phyloP scores from a whole-genome alignment of 2,113 vertebrate genomes.

The Pachypanchax playfairii region DNA sequence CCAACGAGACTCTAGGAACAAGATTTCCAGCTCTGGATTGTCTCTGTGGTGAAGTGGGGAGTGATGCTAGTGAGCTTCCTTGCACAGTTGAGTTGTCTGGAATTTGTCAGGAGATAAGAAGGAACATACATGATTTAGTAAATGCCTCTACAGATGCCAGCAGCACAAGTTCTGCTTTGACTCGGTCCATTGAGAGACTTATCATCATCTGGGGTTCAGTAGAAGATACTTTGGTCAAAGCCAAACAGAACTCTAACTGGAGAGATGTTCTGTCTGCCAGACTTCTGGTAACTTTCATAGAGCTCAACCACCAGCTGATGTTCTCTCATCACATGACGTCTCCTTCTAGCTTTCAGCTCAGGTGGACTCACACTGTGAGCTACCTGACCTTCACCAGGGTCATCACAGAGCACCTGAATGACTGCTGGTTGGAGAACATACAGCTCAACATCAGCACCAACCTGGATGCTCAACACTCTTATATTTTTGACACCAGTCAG shows the following conservation, averaged over 20 bases:
- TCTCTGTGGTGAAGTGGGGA: constrained; percentile 63
- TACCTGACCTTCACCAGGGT: constrained; percentile 72
- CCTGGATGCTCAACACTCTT: background rate
- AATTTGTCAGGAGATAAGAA: constrained; percentile 62
- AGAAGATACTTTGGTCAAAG: constrained; percentile 60
- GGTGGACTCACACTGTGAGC: constrained; percentile 51
- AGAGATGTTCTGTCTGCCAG: constrained; percentile 78
- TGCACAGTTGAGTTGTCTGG: constrained; percentile 66
- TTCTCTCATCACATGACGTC: constrained; percentile 15
- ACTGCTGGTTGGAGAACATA: constrained; percentile 79
- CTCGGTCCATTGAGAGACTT: constrained; percentile 67
- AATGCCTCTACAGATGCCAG: constrained; percentile 48
- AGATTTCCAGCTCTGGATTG: constrained; percentile 30
- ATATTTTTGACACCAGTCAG: constrained; percentile 30
- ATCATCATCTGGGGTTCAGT: constrained; percentile 67
- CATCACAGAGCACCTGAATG: constrained; percentile 71
- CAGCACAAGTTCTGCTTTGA: constrained; percentile 39
- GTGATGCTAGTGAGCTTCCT: constrained; percentile 25
- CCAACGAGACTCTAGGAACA: constrained; percentile 6
- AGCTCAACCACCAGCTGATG: constrained; percentile 65
- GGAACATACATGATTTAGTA: constrained; percentile 35
- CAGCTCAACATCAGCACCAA: constrained; percentile 63
- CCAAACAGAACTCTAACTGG: constrained; percentile 77
- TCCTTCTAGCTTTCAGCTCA: constrained; percentile 52
- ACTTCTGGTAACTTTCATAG: constrained; percentile 75